Conservation (phyloP, 2,888 invertebrate species). For the Tinea pellionella region DNA sequence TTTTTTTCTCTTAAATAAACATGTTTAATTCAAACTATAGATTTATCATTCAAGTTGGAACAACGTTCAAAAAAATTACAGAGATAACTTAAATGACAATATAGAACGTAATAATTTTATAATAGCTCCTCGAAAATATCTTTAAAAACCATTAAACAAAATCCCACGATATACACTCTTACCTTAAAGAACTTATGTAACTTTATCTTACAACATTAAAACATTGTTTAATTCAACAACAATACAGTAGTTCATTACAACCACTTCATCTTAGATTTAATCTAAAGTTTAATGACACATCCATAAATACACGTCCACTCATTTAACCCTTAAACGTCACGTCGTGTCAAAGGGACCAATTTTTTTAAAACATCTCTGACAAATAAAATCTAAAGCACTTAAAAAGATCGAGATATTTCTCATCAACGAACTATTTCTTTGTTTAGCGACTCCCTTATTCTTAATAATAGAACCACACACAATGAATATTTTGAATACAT, state of each 20-base stretch:
- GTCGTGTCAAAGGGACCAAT: neutral
- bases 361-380: neutral
- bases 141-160: neutral
- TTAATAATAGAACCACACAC: slow-evolving; percentile 30
- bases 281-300: slow-evolving; percentile 53
- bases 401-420: slow-evolving; percentile 10
- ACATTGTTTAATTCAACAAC: neutral
- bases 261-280: slow-evolving; percentile 33
- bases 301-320: slow-evolving; percentile 43
- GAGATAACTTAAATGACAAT: too few relatives aligned
- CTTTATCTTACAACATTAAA: neutral
- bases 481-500: slow-evolving; percentile 64
- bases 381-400: slow-evolving; percentile 9
- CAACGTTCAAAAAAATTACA: too few relatives aligned
- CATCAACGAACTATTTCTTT: slow-evolving; percentile 39
- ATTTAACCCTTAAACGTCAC: neutral
- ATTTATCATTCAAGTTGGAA: too few relatives aligned
- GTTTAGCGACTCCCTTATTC: slow-evolving; percentile 32
- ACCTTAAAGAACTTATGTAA: neutral
- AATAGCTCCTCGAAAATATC: neutral
- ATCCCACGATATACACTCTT: neutral
- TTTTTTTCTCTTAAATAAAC: too few relatives aligned
- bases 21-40: too few relatives aligned
- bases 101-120: too few relatives aligned
- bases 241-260: slow-evolving; percentile 8